Evolutionary conservation across 1,140 invertebrate species (phyloP), one percentile per base, ranked within the genome.

Genomic region (Aricia agestis): DNA sequence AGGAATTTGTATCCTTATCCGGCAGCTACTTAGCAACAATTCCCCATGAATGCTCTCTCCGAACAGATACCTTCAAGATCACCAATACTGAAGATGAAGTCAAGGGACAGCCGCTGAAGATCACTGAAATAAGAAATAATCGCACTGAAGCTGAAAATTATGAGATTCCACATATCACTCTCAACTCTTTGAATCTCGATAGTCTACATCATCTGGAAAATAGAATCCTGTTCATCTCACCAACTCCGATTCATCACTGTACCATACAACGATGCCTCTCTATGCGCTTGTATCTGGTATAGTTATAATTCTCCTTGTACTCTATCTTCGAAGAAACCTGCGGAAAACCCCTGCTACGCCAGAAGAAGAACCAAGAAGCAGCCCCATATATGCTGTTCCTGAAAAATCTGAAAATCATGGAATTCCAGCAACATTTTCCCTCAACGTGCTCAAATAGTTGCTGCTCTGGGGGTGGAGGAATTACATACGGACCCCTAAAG

Each of bases 11-110:
- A n/a, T 72, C 67, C 3, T 67, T 74, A 67, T 58, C 67, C n/a
- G 71, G 73, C 71, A 71, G 76, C 32, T 77, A 77, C 65, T 71
- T 76, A 18, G 71, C 66, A 2, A 74, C 70, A 2, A 68, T 74
- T 11, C 72, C 75, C 5, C n/a, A 25, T 10, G 69, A 70, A 65
- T 73, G 71, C 41, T 71, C 69, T 6, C 25, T 77, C 41, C 66
- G 57, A 11, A 75, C 76, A 17, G 42, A 68, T 11, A n/a, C 57
- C 6, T 31, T 76, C 31, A 76, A 59, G 13, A 72, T 76, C n/a
- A 57, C 68, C 17, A 69, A 58, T 36, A 69, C 57, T 69, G 57
- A 68, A 59, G 57, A 58, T n/a, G 68, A 68, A 10, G 31, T 74
- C 0, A 74, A 71, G 19, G 73, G 73, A 31, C 73, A 74, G 25